Base-by-base conservation (phyloP, 2,888 invertebrate species). In the Ernsta delagoae region DNA sequence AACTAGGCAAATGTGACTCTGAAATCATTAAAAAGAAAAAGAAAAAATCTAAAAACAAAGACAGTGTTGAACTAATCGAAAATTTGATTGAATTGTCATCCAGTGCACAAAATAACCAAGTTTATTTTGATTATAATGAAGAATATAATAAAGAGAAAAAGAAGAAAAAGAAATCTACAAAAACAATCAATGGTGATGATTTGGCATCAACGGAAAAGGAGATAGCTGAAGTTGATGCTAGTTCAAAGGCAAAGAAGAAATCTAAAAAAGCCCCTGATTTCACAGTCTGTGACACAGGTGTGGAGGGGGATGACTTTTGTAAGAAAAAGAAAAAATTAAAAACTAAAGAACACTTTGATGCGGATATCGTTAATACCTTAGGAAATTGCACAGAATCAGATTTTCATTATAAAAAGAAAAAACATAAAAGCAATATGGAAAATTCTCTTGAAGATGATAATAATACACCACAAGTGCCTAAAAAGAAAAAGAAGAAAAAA, bases 401-500 rank as follows among this genome's bases (percentile, higher is more conserved):
- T 16, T 16, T 16, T 16, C 16, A 16, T 16, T 16, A 16, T 16
- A 16, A 70, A 53, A 53, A 53, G 39, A 66, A 48, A n/a, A 59
- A 48, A 59, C 16, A 50, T 39, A 41, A 66, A 0, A 50, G n/a
- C 8, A 34, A 53, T 12, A 12, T 9, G n/a, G 59, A 66, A 11
- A 9, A 53, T 59, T 24, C 41, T 8, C 5, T 64, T 72, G 74
- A 70, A 45, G 65, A 68, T 71, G 65, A n/a, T n/a, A 45, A 16
- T 16, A 16, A 16, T 16, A 16, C 56, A 59, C 75, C 73, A 62
- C 77, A 77, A 71, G 79, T 81, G 70, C 85, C 86, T 66, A 88
- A 86, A 77, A 88, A 87, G 75, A 90, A 88, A 78, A 88, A 89
- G 75, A 86, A 89, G 73, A 84, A 80, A 78, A 88, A 36, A 24